Conservation (phyloP, 2,113 vertebrate species). For the Centropus unirufus region DNA sequence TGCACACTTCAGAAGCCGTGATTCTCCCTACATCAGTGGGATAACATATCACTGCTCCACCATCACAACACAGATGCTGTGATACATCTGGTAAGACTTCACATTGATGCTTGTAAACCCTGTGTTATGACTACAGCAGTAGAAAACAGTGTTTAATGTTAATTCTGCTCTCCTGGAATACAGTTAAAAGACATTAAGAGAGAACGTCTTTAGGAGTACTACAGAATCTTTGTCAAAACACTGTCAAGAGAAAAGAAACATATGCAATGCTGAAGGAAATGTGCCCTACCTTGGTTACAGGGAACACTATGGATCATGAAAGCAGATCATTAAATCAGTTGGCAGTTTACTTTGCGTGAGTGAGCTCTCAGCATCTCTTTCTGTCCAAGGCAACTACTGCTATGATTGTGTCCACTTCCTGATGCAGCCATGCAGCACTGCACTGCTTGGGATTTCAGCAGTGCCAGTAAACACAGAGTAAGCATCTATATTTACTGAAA, state of each 20-base stretch:
- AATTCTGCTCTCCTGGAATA: conserved; percentile 16
- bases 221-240: conserved; percentile 49
- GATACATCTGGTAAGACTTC: conserved; percentile 42
- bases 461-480: not conserved
- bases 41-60: not conserved
- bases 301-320: not conserved
- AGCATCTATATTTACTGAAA: not conserved
- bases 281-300: not conserved
- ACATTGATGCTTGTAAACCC: not conserved
- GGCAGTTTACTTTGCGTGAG: not conserved
- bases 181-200: conserved; percentile 10
- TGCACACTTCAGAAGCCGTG: conserved; percentile 24
- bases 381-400: not conserved
- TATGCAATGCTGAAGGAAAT: not conserved
- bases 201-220: not conserved
- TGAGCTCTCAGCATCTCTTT: not conserved
- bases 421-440: not conserved
- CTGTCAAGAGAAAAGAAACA: not conserved
- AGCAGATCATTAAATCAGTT: not conserved
- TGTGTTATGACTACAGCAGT: conserved; percentile 25
- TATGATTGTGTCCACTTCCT: not conserved
- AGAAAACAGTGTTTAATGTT: conserved; percentile 34
- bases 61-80: conserved; percentile 18
- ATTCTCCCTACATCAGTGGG: not conserved
- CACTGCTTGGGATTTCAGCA: conserved; percentile 16